Evolutionary conservation across 2,113 vertebrate genomes (phyloP).

Genomic region (Neodontobutis hainanensis): DNA sequence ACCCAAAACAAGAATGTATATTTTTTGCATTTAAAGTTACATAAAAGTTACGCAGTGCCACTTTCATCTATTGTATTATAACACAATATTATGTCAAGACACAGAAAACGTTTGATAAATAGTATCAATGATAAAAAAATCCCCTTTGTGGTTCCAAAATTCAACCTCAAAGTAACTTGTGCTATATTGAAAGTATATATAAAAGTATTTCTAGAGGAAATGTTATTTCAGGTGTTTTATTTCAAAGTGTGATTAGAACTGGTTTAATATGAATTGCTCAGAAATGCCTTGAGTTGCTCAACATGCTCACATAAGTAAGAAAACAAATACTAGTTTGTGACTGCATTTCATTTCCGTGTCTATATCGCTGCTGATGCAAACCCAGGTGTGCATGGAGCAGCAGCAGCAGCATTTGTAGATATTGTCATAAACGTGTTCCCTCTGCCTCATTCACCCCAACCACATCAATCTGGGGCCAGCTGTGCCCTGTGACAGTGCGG

Average conservation of each 20-base stretch:
- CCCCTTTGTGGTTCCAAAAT: background rate
- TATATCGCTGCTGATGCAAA: conserved; percentile 7
- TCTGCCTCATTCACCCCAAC: conserved; percentile 8
- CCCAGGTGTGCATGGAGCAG: background rate
- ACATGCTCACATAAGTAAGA: too few relatives aligned
- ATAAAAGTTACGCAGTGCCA: too few relatives aligned
- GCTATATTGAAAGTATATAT: background rate
- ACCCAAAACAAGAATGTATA: too few relatives aligned
- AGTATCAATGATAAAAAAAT: too few relatives aligned
- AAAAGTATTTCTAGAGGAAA: background rate
- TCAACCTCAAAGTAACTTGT: background rate
- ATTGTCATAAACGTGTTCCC: conserved; percentile 2
- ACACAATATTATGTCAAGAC: background rate
- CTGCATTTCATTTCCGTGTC: conserved; percentile 24
- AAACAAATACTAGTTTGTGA: background rate
- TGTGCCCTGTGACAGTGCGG: conserved; percentile 27
- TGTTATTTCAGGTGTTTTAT: background rate
- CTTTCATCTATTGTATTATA: too few relatives aligned
- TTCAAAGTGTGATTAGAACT: too few relatives aligned
- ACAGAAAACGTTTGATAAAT: too few relatives aligned
- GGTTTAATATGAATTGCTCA: too few relatives aligned
- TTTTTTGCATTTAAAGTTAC: too few relatives aligned
- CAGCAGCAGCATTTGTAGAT: conserved; percentile 19
- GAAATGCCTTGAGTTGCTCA: too few relatives aligned
- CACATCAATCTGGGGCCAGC: conserved; percentile 24